Base-by-base conservation (phyloP, 1,140 invertebrate species). In the Tetragonula clypearis region DNA sequence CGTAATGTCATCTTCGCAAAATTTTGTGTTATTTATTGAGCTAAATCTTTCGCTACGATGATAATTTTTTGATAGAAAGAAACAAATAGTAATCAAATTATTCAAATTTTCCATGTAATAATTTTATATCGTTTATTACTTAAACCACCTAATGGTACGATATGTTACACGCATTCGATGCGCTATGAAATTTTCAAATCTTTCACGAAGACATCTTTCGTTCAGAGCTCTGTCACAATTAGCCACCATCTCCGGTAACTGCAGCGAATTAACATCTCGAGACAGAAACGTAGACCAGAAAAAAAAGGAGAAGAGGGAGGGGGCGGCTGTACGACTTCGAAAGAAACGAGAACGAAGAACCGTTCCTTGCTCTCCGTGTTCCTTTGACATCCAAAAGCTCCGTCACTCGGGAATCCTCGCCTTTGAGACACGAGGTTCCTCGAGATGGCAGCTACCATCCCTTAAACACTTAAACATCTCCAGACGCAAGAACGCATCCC, bases 261-360 rank as follows among this genome's bases (percentile, higher is more conserved):
- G 71, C 58, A 19, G 49, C 60, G 62, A 77, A 77, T 82, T 77
- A 77, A 30, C 81, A 23, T 82, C 81, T 77, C 74, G 26, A 77
- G 73, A 68, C 73, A 11, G 21, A 1, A 49, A 82, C 35, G n/a
- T 35, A 35, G 35, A 72, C 56, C 49, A 21, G 26, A 9, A 21
- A 56, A 53, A 66, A 74, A 19, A 30, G 30, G 35, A 35, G 2
- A 49, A 11, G 14, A 15, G 11, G 41, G 41, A 6, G 21, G 11
- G 14, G 21, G 11, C 35, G 2, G 41, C 21, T 15, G 4, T 58
- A 35, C 49, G 30, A 17, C 21, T 9, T 35, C n/a, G 62, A 68
- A 77, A 41, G 65, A 53, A 30, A 49, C 6, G 41, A 35, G 41
- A 49, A 49, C 56, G 73, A 56, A 17, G 23, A 56, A 15, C 8